Conservation (phyloP, 2,888 invertebrate species). For the Archaeoteleia sp. region DNA sequence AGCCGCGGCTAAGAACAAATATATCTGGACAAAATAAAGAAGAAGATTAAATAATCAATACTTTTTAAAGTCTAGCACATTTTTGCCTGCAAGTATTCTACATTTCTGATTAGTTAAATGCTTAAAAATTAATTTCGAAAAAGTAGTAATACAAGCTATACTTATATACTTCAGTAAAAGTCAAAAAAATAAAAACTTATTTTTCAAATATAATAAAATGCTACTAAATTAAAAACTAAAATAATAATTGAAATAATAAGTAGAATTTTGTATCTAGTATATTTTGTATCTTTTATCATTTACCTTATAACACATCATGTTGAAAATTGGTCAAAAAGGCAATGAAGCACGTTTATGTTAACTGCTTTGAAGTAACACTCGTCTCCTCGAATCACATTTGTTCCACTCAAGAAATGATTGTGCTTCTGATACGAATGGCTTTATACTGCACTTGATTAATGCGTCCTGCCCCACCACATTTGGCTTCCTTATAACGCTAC, state of each 20-base stretch:
- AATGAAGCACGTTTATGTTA: slow-evolving; percentile 4
- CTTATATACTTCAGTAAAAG: no score
- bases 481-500: slow-evolving; percentile 11
- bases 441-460: slow-evolving; percentile 68
- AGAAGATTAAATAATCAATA: no score
- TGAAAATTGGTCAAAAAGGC: slow-evolving; percentile 3
- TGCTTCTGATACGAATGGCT: slow-evolving; percentile 58
- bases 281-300: neutral
- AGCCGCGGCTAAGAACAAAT: slow-evolving; percentile 47
- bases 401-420: slow-evolving; percentile 65
- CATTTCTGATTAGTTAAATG: no score
- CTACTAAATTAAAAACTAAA: no score
- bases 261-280: no score
- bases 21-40: slow-evolving; percentile 49
- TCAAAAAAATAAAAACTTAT: no score
- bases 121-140: no score
- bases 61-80: no score
- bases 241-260: no score
- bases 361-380: slow-evolving; percentile 21
- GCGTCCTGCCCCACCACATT: slow-evolving; percentile 31
- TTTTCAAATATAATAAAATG: no score
- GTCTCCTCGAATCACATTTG: slow-evolving; percentile 61
- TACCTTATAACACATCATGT: slow-evolving; percentile 15
- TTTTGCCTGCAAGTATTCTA: no score
- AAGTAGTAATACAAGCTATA: no score